These are phyloP conservation scores for Gonocerus acuteangulatus DNA, from an alignment of 2,888 invertebrate genomes.

Conservation along the genomic window DNA sequence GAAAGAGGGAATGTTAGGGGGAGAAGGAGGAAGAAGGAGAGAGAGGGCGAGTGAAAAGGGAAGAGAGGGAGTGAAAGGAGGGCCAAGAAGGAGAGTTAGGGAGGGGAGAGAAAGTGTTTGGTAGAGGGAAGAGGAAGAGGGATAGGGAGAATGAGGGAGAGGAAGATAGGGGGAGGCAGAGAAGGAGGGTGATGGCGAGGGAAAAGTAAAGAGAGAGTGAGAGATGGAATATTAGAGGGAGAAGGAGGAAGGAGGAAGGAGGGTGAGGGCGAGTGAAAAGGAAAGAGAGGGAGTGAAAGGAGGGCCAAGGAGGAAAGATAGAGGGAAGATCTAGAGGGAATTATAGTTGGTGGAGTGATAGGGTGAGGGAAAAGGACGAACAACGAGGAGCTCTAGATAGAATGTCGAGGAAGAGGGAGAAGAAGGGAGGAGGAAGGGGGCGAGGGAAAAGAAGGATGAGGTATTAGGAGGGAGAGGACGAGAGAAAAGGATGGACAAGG, in stretches of 20 bases:
- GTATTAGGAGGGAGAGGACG: too few relatives aligned
- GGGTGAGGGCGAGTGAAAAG: background rate
- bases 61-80: background rate
- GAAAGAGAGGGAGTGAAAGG: background rate
- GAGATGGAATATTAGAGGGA: background rate
- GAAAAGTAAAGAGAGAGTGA: too few relatives aligned
- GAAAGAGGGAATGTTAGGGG: background rate
- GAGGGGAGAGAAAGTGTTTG: too few relatives aligned
- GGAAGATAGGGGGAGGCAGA: background rate
- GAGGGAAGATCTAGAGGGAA: too few relatives aligned
- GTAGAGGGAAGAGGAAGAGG: too few relatives aligned
- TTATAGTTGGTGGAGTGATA: too few relatives aligned
- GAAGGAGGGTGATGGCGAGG: background rate
- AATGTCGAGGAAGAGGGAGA: too few relatives aligned
- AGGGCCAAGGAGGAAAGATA: too few relatives aligned
- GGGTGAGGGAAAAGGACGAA: background rate
- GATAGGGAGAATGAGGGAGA: background rate
- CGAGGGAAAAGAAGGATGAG: background rate
- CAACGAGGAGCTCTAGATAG: background rate
- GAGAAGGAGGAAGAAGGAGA: background rate
- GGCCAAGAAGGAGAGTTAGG: too few relatives aligned
- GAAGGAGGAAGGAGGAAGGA: background rate
- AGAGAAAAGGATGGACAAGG: too few relatives aligned
- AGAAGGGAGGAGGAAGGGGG: background rate
- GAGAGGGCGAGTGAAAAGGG: background rate